Conservation (phyloP, 2,797 vertebrate species). For the Lepus townsendii region DNA sequence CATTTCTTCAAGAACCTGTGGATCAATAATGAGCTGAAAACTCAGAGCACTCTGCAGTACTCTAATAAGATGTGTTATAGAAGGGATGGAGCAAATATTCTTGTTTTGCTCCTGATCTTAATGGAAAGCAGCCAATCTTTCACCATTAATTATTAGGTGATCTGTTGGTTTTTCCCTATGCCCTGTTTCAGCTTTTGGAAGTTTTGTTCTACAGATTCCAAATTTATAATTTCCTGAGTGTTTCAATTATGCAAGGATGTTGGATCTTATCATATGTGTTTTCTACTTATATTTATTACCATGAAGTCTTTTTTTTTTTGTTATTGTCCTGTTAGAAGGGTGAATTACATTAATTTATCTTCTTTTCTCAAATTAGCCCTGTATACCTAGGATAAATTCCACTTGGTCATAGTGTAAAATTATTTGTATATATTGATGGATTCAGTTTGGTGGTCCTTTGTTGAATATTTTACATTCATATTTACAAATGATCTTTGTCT, state of each 20-base stretch:
- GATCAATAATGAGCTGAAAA: neutral
- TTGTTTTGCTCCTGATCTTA: neutral
- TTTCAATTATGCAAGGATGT: neutral
- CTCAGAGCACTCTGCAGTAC: neutral
- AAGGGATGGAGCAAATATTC: neutral
- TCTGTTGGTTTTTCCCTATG: neutral
- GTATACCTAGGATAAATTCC: neutral
- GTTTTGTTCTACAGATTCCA: slow-evolving; percentile 7
- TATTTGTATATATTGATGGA: neutral
- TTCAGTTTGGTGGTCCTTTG: neutral
- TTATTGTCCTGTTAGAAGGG: neutral
- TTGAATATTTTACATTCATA: neutral
- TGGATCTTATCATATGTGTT: slow-evolving; percentile 43
- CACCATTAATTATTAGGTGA: neutral
- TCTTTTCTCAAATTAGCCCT: slow-evolving; percentile 1
- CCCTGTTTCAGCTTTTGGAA: neutral
- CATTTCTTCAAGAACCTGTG: neutral
- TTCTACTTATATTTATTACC: neutral
- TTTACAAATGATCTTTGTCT: neutral
- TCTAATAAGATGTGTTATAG: neutral
- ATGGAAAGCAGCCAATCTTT: neutral
- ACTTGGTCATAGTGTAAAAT: neutral
- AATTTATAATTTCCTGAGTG: neutral
- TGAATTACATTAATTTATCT: slow-evolving; percentile 21
- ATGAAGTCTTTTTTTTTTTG: neutral